These are phyloP conservation scores for Orchesella cincta DNA, from an alignment of 1,140 invertebrate genomes.

Conservation along the genomic window DNA sequence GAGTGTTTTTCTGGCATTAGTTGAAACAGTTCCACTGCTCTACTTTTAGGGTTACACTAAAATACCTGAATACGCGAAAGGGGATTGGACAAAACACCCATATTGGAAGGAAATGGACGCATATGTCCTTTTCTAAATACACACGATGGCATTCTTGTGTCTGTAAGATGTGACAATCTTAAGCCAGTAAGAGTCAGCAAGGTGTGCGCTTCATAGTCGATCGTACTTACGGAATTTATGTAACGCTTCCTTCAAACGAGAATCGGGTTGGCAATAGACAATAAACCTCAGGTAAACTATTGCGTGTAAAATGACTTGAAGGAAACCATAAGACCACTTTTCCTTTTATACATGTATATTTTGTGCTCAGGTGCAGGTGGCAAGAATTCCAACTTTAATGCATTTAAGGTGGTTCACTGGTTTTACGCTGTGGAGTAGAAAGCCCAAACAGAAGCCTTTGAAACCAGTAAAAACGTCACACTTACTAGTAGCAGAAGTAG, in stretches of 20 bases:
- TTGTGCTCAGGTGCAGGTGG: neutral
- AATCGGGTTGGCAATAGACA: neutral
- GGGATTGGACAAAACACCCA: too few species aligned
- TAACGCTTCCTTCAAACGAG: too few species aligned
- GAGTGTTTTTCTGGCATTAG: too few species aligned
- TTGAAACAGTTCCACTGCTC: neutral
- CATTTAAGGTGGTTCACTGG: neutral
- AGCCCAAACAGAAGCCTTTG: neutral
- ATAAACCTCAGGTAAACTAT: neutral
- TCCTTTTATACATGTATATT: too few species aligned
- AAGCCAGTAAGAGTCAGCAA: neutral
- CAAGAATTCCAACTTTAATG: neutral
- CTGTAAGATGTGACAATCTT: constrained; percentile 1
- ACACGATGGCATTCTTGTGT: neutral
- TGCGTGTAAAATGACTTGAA: neutral
- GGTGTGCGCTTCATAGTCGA: too few species aligned
- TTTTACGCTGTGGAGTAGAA: neutral
- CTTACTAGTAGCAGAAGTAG: too few species aligned
- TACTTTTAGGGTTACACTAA: neutral
- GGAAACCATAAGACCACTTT: neutral
- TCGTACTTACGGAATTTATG: too few species aligned
- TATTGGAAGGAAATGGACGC: too few species aligned
- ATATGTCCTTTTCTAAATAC: too few species aligned
- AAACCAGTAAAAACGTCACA: neutral
- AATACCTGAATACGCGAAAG: too few species aligned